These are phyloP conservation scores for Rhyacichthys aspro DNA, from an alignment of 2,797 vertebrate species.

Conservation along the genomic window DNA sequence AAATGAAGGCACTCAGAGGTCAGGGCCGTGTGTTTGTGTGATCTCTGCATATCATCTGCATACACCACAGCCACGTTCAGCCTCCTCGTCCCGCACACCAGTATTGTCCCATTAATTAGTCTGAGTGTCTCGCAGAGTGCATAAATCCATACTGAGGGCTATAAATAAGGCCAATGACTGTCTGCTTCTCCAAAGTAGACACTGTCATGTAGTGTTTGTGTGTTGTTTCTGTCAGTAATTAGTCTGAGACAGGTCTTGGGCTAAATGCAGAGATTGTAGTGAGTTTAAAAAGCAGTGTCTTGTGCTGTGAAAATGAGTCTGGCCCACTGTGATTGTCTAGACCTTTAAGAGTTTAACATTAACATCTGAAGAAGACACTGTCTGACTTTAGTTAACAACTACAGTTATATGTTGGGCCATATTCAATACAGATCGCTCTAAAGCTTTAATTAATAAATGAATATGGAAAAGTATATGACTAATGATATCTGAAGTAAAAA, in stretches of 20 bases:
- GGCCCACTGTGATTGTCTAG: slow-evolving; percentile 21
- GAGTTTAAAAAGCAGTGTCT: slow-evolving; percentile 26
- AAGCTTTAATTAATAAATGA: too few relatives aligned
- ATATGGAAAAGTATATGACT: too few relatives aligned
- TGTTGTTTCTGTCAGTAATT: slow-evolving; percentile 8
- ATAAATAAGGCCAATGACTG: slow-evolving; percentile 61
- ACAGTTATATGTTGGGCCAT: too few relatives aligned
- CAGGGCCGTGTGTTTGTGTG: slow-evolving; percentile 21
- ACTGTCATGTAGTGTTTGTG: slow-evolving; percentile 7
- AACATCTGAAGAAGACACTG: slow-evolving; percentile 22
- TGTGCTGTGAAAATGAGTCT: slow-evolving; percentile 47
- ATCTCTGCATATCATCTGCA: slow-evolving; percentile 65
- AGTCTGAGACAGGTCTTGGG: not conserved
- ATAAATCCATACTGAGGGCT: slow-evolving; percentile 61
- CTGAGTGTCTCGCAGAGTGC: slow-evolving; percentile 59
- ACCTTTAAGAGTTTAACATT: slow-evolving; percentile 11
- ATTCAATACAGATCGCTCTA: too few relatives aligned
- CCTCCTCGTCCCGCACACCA: slow-evolving; percentile 33
- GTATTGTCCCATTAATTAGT: slow-evolving; percentile 66
- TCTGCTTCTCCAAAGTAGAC: slow-evolving; percentile 33
- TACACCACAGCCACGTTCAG: slow-evolving; percentile 46
- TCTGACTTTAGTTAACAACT: not conserved
- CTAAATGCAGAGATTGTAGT: slow-evolving; percentile 34
- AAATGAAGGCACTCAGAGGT: not conserved
- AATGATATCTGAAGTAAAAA: too few relatives aligned